phyloP scores from a whole-genome alignment of 1,140 invertebrate species.

The Cotesia chilonis region DNA sequence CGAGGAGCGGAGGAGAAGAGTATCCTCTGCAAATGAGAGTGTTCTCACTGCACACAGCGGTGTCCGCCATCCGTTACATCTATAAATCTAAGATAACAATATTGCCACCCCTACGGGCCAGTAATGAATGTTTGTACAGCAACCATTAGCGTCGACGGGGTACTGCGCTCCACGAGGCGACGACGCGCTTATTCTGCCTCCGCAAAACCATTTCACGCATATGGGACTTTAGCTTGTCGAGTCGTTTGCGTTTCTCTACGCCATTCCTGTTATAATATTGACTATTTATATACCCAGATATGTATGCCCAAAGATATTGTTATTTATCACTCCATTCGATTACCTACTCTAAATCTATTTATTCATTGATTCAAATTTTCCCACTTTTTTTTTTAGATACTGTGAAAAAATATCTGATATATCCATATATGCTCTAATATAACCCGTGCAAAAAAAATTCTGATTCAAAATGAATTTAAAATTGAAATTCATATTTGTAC shows the following conservation, averaged over 20 bases:
- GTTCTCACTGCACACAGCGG: constrained; percentile 45
- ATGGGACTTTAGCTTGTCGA: constrained; percentile 50
- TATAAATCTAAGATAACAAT: constrained; percentile 67
- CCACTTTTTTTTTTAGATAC: no score
- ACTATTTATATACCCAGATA: no score
- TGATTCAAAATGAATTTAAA: no score
- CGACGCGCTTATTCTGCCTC: constrained; percentile 42
- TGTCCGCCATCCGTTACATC: constrained; percentile 65
- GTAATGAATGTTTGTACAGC: constrained; percentile 65
- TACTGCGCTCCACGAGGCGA: constrained; percentile 37
- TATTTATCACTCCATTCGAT: no score
- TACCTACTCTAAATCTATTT: no score
- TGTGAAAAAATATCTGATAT: no score
- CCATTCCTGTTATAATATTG: not conserved
- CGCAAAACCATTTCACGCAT: constrained; percentile 60
- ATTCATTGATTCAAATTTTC: no score
- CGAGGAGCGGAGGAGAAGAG: constrained; percentile 1
- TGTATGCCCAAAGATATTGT: no score
- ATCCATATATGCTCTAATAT: no score
- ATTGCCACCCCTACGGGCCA: constrained; percentile 54
- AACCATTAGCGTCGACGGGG: constrained; percentile 61
- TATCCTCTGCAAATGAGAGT: not conserved
- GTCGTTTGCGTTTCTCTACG: constrained; percentile 27
- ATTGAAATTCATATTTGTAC: no score
- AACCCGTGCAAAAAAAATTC: no score